phyloP scores from a whole-genome alignment of 2,113 vertebrate species.

The Zootoca vivipara region DNA sequence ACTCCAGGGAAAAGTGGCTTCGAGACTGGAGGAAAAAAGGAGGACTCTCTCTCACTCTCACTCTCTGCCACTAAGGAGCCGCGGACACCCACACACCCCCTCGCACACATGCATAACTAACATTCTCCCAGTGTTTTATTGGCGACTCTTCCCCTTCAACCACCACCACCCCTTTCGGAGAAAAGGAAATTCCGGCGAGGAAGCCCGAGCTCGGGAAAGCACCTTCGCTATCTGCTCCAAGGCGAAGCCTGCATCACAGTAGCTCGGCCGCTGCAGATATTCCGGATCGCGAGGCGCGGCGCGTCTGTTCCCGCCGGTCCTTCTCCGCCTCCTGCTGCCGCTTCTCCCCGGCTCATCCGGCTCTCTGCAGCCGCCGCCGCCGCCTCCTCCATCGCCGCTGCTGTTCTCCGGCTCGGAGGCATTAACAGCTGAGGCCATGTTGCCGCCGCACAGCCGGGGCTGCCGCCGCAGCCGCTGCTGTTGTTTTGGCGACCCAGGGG shows the following conservation, averaged over 20 bases:
- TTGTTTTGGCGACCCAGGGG: slow-evolving; percentile 60
- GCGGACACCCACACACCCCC: slow-evolving; percentile 38
- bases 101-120: slow-evolving; percentile 32
- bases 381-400: slow-evolving; percentile 37
- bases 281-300: slow-evolving; percentile 84
- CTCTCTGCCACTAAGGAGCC: slow-evolving; percentile 46
- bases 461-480: slow-evolving; percentile 73
- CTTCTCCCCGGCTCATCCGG: slow-evolving; percentile 83
- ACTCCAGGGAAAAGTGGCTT: slow-evolving; percentile 36
- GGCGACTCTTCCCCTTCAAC: slow-evolving; percentile 35
- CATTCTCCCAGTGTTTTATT: slow-evolving; percentile 65
- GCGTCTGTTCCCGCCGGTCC: slow-evolving; percentile 77
- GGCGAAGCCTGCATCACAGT: slow-evolving; percentile 95
- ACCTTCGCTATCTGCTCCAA: slow-evolving; percentile 96
- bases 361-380: slow-evolving; percentile 81
- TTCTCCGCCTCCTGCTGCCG: slow-evolving; percentile 58
- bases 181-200: slow-evolving; percentile 38
- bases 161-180: slow-evolving; percentile 36
- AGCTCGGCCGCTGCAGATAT: slow-evolving; percentile 95
- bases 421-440: slow-evolving; percentile 96
- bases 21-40: not conserved
- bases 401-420: slow-evolving; percentile 83
- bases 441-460: slow-evolving; percentile 78
- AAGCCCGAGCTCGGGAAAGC: slow-evolving; percentile 61
- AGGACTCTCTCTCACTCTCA: slow-evolving; percentile 31